Evolutionary conservation across 2,113 vertebrate species (phyloP).

Genomic region (Ranitomeya variabilis): DNA sequence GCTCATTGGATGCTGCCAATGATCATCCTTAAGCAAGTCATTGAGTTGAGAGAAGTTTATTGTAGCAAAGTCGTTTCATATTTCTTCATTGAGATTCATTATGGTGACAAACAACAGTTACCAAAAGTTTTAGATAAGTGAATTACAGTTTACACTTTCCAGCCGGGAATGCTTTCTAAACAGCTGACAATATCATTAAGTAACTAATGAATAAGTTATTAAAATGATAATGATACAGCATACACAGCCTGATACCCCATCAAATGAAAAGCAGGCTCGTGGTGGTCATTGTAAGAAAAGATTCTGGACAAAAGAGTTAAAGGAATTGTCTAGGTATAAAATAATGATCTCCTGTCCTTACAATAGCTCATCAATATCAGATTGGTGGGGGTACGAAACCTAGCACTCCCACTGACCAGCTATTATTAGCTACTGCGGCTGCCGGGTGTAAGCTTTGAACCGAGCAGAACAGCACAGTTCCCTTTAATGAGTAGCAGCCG

Average conservation of each 20-base stretch:
- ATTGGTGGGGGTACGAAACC: too few species aligned
- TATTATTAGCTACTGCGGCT: too few species aligned
- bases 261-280: background rate
- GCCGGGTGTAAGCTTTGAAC: too few species aligned
- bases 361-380: too few species aligned
- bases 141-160: background rate
- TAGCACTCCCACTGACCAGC: too few species aligned
- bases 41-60: background rate
- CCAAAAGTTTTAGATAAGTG: background rate
- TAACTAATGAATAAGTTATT: background rate
- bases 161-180: background rate
- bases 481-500: too few species aligned
- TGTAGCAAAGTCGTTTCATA: background rate
- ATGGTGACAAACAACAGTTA: background rate
- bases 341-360: too few species aligned
- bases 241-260: background rate
- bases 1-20: background rate
- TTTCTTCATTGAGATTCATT: background rate
- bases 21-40: constrained; percentile 8
- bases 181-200: background rate
- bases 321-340: too few species aligned
- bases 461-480: too few species aligned
- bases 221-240: background rate
- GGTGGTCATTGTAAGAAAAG: background rate
- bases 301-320: background rate